phyloP scores from a whole-genome alignment of 2,797 vertebrate genomes.

The Tauraco hartlaubi region DNA sequence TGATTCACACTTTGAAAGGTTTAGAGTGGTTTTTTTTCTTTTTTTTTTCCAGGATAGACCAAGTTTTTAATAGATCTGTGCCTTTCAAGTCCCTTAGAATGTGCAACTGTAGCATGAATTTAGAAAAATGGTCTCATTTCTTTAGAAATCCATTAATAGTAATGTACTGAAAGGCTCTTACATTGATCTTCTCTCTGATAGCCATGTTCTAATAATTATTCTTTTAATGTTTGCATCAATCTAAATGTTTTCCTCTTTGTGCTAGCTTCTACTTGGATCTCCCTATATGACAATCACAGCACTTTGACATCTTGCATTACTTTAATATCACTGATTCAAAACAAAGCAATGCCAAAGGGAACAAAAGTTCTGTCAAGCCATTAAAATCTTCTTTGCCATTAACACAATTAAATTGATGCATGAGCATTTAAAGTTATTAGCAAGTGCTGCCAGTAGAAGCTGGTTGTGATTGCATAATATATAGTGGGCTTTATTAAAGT shows the following conservation, averaged over 20 bases:
- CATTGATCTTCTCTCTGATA: conserved; percentile 53
- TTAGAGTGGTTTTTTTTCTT: background rate
- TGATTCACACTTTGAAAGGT: conserved; percentile 13
- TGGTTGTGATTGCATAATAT: conserved; percentile 55
- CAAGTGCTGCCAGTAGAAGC: conserved; percentile 54
- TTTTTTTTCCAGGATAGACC: background rate
- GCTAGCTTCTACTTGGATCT: conserved; percentile 57
- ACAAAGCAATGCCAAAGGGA: conserved; percentile 69
- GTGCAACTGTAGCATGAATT: conserved; percentile 29
- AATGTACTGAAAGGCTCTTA: conserved; percentile 28
- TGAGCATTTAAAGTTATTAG: conserved; percentile 63
- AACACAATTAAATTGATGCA: conserved; percentile 65
- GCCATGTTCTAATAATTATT: conserved; percentile 55
- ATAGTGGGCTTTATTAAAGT: conserved; percentile 52
- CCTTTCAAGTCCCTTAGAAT: conserved; percentile 42
- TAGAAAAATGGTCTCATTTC: conserved; percentile 54
- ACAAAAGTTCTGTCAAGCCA: conserved; percentile 68
- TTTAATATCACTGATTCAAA: conserved; percentile 73
- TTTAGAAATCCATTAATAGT: conserved; percentile 59
- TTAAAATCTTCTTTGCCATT: conserved; percentile 65
- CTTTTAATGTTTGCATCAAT: conserved; percentile 74
- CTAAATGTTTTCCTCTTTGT: conserved; percentile 72
- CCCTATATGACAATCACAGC: conserved; percentile 67
- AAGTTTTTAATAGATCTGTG: background rate
- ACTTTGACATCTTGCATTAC: conserved; percentile 73